These are phyloP conservation scores for Myxocyprinus asiaticus DNA, from an alignment of 2,113 vertebrate species.

Conservation along the genomic window DNA sequence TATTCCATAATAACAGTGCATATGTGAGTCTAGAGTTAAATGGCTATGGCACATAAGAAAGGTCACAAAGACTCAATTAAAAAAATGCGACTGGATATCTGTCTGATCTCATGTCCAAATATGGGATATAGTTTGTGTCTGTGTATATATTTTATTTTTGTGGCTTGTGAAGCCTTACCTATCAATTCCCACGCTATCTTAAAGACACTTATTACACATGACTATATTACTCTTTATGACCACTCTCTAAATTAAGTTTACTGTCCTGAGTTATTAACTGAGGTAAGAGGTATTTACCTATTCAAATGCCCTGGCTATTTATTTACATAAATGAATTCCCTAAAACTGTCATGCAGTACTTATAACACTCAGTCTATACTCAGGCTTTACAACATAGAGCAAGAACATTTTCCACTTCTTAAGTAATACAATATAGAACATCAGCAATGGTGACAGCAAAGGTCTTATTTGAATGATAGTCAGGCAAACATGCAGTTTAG, in stretches of 20 bases:
- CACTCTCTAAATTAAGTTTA: neutral
- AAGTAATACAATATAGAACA: too few relatives aligned
- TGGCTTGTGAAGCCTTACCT: neutral
- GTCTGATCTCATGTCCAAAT: neutral
- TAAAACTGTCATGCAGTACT: too few relatives aligned
- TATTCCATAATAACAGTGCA: conserved; percentile 43
- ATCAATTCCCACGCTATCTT: neutral
- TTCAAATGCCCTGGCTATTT: neutral
- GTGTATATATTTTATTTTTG: neutral
- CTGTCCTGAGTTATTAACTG: neutral
- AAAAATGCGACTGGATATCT: conserved; percentile 19
- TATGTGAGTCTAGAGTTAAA: conserved; percentile 39
- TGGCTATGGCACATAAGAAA: neutral
- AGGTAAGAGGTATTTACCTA: conserved; percentile 29
- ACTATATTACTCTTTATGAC: neutral
- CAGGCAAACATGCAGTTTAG: too few relatives aligned
- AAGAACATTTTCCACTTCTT: neutral
- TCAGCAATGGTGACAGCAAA: too few relatives aligned
- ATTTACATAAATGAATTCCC: too few relatives aligned
- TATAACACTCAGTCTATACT: too few relatives aligned
- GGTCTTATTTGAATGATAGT: too few relatives aligned
- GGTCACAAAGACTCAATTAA: conserved; percentile 25
- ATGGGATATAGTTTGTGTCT: neutral
- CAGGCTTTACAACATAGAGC: too few relatives aligned
- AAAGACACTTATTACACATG: neutral